These are phyloP conservation scores for Dicrurus megarhynchus DNA, from an alignment of 2,113 vertebrate species.

Conservation along the genomic window DNA sequence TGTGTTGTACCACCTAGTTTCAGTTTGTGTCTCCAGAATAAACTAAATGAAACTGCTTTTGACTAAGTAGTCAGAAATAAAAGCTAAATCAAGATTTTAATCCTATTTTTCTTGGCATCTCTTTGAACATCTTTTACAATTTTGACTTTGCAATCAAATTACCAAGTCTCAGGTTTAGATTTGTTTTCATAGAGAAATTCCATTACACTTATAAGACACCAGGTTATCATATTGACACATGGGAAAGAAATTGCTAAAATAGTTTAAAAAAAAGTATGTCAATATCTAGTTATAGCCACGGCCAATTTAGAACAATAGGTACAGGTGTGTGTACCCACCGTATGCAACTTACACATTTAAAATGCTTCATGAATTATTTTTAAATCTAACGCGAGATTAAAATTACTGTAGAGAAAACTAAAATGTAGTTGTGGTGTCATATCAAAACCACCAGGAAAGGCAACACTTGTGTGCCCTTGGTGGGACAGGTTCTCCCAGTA, in stretches of 20 bases:
- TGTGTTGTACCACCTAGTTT: not conserved
- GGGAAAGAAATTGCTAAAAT: not conserved
- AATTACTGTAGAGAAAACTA: not conserved
- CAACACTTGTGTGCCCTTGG: fast-evolving
- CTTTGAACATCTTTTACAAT: not conserved
- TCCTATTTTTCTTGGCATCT: not conserved
- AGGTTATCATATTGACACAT: not conserved
- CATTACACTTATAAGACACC: not conserved
- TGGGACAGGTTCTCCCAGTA: not conserved
- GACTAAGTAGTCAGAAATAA: not conserved
- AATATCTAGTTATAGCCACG: not conserved
- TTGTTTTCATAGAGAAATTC: not conserved
- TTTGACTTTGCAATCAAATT: not conserved
- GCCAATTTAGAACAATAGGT: not conserved
- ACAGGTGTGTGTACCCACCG: no score
- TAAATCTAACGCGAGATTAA: not conserved
- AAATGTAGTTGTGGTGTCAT: not conserved
- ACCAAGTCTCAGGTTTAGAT: not conserved
- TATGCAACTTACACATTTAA: not conserved
- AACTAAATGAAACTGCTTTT: not conserved
- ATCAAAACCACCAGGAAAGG: not conserved
- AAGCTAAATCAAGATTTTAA: not conserved
- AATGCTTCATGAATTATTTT: not conserved
- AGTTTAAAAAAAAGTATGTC: not conserved
- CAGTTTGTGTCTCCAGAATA: not conserved